Conservation (phyloP, 37 sponge, comb jelly and placozoan species). For the Chondrosia reniformis region DNA sequence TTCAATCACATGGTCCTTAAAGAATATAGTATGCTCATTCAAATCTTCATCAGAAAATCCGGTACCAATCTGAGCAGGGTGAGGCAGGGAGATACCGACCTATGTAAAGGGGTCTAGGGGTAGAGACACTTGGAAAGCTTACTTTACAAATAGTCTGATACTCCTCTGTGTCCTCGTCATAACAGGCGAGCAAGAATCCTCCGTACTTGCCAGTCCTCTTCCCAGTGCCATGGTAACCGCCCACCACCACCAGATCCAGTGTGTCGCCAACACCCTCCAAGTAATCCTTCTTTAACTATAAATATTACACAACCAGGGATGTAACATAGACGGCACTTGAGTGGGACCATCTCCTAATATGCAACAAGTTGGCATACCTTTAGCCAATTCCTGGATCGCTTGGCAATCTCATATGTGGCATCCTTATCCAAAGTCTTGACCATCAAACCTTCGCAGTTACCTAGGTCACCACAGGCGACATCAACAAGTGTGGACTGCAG, state of each 20-base stretch:
- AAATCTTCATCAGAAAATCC: slow-evolving; percentile 96
- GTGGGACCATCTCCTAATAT: not conserved
- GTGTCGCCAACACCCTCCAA: slow-evolving; percentile 97
- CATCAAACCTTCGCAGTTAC: slow-evolving; percentile 99
- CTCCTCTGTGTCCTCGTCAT: slow-evolving; percentile 90
- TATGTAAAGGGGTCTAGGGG: too few relatives aligned
- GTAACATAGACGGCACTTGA: not conserved
- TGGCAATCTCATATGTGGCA: slow-evolving; percentile 97
- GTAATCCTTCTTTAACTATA: slow-evolving; percentile 96
- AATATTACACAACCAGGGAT: not conserved
- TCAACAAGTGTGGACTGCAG: not conserved
- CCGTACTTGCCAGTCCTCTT: slow-evolving; percentile 95
- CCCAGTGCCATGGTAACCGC: slow-evolving; percentile 93
- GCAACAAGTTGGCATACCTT: slow-evolving; percentile 56
- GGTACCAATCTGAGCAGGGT: slow-evolving; percentile 80
- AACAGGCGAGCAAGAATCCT: slow-evolving; percentile 95
- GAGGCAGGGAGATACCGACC: too few relatives aligned
- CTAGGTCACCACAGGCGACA: slow-evolving; percentile 26
- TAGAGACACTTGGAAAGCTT: not conserved
- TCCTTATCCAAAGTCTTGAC: slow-evolving; percentile 90
- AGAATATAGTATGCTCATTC: slow-evolving; percentile 65
- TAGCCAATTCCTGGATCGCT: slow-evolving; percentile 96
- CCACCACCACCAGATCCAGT: slow-evolving; percentile 92
- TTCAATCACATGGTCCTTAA: slow-evolving; percentile 75
- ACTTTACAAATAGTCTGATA: slow-evolving; percentile 96